phyloP scores from a whole-genome alignment of 1,140 invertebrate genomes.

The Mactra quadrangularis region DNA sequence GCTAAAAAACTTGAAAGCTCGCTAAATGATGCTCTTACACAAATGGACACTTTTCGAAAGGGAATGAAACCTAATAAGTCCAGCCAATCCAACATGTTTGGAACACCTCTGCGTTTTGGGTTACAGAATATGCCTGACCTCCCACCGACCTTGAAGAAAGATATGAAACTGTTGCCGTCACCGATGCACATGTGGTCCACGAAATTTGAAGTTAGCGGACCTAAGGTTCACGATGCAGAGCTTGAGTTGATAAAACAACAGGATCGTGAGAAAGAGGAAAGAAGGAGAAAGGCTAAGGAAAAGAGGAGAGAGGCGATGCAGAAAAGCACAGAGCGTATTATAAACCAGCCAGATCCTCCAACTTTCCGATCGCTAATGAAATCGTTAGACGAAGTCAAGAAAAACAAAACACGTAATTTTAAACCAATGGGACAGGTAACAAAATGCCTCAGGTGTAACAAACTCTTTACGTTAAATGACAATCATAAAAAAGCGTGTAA shows the following conservation, averaged over 20 bases:
- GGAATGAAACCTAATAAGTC: slow-evolving; percentile 51
- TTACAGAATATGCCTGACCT: slow-evolving; percentile 44
- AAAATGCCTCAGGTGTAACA: slow-evolving; percentile 82
- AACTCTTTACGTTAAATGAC: slow-evolving; percentile 77
- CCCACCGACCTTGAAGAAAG: slow-evolving; percentile 52
- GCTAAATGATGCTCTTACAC: slow-evolving; percentile 74
- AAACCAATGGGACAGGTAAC: slow-evolving; percentile 87
- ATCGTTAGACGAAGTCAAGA: slow-evolving; percentile 68
- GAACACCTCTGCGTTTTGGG: slow-evolving; percentile 45
- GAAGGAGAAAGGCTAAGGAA: slow-evolving; percentile 48
- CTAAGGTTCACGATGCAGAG: slow-evolving; percentile 54
- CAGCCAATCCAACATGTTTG: slow-evolving; percentile 52
- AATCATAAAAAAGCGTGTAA: slow-evolving; percentile 81
- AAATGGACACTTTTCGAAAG: slow-evolving; percentile 74
- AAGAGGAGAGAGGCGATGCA: slow-evolving; percentile 47
- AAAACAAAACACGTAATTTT: slow-evolving; percentile 40
- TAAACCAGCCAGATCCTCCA: slow-evolving; percentile 35
- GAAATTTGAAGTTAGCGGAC: slow-evolving; percentile 63
- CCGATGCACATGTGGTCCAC: slow-evolving; percentile 50
- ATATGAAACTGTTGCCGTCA: slow-evolving; percentile 49
- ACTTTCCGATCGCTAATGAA: slow-evolving; percentile 65
- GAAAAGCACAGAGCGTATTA: slow-evolving; percentile 25
- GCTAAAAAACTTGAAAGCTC: slow-evolving; percentile 78
- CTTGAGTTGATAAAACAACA: slow-evolving; percentile 38
- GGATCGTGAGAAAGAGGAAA: slow-evolving; percentile 54